Evolutionary conservation across 2,113 vertebrate species (phyloP).

Genomic region (Gymnogyps californianus): DNA sequence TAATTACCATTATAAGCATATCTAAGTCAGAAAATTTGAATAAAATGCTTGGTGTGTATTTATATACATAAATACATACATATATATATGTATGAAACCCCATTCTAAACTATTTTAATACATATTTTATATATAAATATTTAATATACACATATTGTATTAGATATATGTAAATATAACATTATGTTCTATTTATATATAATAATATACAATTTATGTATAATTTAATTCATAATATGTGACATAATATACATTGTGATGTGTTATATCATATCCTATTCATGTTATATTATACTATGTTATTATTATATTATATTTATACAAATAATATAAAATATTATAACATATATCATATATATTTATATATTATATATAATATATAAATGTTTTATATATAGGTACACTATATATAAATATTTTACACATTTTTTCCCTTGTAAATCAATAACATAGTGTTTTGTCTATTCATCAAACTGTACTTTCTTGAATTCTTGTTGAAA

Average conservation of each 20-base stretch:
- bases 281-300: too few species aligned
- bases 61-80: neutral
- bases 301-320: neutral
- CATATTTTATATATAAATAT: neutral
- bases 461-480: neutral
- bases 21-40: neutral
- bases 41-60: neutral
- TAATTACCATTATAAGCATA: neutral
- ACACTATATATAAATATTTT: neutral
- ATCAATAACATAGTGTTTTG: neutral
- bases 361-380: neutral
- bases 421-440: neutral
- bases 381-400: neutral
- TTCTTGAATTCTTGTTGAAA: neutral
- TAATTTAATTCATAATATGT: neutral
- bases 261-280: neutral
- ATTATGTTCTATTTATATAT: neutral
- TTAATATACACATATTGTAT: neutral
- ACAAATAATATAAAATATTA: neutral
- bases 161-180: neutral
- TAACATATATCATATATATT: neutral
- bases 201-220: neutral
- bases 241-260: neutral
- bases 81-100: neutral
- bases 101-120: neutral